Evolutionary conservation across 2,888 invertebrate species (phyloP), one percentile per base, ranked within the genome.

Genomic region (Onthophagus sagittarius): DNA sequence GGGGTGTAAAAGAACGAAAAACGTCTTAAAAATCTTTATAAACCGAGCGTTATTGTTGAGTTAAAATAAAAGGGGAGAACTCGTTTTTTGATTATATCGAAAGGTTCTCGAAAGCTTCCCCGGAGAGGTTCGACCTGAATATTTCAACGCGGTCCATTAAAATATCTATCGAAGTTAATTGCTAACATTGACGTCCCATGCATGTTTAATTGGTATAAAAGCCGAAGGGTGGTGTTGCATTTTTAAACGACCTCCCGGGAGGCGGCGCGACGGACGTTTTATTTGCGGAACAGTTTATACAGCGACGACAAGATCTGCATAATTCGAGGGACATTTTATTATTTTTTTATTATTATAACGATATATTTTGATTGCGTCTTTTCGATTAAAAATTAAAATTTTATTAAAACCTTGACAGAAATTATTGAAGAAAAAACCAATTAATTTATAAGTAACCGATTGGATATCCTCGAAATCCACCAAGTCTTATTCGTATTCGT

Each of bases 21-120:
- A 83, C 83, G 83, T 84, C 84, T 84, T 82, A 83, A 84, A 83
- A 84, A 84, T 84, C 84, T 23, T 23, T 23, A 23, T 23, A 23
- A 84, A 84, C 39, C 3, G 23, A 23, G 3, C 23, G 23, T 23
- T 23, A 23, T 23, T 23, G 23, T 23, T 23, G 23, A 23, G 23
- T 23, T 23, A 23, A 23, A 23, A 23, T 23, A 23, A 23, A 23
- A 23, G 23, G 23, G 23, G 23, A 23, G 23, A 23, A 23, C 23
- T 23, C 23, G 23, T 23, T 23, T 23, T 23, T 23, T 23, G 23
- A 23, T 23, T 23, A 23, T 23, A 23, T 23, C 23, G 23, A 23
- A 23, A 23, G 69, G 62, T 23, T 64, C 71, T 62, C 69, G 32
- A 31, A 14, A 15, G 39, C 71, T 63, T 74, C 72, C 53, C 69